A percentile compares a stretch with the other conserved stretches of the same genome.
Conservation (phyloP, 2,113 vertebrate species). For the Limanda limanda region DNA sequence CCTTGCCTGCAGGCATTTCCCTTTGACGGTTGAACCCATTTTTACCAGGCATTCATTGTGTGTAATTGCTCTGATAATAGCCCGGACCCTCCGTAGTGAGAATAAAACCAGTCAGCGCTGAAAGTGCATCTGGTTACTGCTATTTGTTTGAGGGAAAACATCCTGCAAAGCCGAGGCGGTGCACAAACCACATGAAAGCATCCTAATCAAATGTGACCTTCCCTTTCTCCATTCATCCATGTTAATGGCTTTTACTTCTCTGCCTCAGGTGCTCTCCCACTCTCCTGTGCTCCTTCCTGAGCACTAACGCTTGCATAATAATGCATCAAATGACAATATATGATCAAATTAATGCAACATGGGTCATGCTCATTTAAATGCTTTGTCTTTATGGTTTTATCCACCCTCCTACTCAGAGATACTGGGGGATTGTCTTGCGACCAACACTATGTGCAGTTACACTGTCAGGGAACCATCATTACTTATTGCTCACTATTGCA, state of each 20-base stretch:
- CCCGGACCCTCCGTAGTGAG: background rate
- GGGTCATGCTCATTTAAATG: background rate
- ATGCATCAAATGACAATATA: background rate
- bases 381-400: too few species aligned
- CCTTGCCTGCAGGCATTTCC: background rate
- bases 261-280: constrained; percentile 10
- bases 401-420: background rate
- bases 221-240: background rate
- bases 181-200: background rate
- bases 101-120: constrained; percentile 23
- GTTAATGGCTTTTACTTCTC: constrained; percentile 3
- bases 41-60: constrained; percentile 33
- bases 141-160: constrained; percentile 8
- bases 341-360: background rate
- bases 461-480: too few species aligned
- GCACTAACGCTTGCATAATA: background rate
- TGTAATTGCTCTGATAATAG: constrained; percentile 39
- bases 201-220: constrained; percentile 53
- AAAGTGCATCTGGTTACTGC: constrained; percentile 38
- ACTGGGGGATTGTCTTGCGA: background rate
- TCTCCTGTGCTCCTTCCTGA: background rate
- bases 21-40: constrained; percentile 20
- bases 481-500: too few species aligned
- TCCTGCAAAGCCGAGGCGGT: background rate
- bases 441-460: background rate